phyloP scores from a whole-genome alignment of 2,888 invertebrate species.

The Bimastos eiseni region DNA sequence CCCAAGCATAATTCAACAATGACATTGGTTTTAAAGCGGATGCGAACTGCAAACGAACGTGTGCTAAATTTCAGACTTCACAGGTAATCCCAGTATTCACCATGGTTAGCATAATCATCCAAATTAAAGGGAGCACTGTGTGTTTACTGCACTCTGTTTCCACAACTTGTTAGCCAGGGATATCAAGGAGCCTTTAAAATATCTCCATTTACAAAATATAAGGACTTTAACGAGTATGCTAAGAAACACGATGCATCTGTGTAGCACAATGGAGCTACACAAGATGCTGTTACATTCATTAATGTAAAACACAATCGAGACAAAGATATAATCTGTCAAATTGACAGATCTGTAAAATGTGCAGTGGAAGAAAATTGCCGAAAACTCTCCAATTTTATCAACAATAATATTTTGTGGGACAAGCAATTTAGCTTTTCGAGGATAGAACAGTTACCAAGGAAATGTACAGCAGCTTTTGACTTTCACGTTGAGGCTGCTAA shows the following conservation, averaged over 20 bases:
- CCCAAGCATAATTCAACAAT: no score
- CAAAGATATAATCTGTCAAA: not conserved
- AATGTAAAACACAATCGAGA: not conserved
- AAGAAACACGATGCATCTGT: not conserved
- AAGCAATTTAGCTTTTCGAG: not conserved
- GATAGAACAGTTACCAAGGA: not conserved
- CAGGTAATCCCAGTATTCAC: not conserved
- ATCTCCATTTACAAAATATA: not conserved
- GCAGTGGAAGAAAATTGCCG: not conserved
- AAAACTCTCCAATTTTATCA: not conserved
- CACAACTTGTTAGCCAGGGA: not conserved
- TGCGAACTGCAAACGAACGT: not conserved
- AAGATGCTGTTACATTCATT: not conserved
- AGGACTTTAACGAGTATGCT: constrained; percentile 9
- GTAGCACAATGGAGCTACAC: not conserved
- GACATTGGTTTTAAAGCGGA: constrained; percentile 5
- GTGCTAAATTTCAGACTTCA: no score
- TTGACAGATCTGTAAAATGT: not conserved
- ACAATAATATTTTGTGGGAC: not conserved
- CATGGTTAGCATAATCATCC: not conserved
- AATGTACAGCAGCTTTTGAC: not conserved
- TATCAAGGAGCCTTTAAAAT: not conserved
- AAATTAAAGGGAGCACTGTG: not conserved
- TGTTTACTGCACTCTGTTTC: constrained; percentile 7
- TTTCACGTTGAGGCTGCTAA: not conserved